These are phyloP conservation scores for Fragum whitleyi DNA, from an alignment of 2,888 invertebrate species.

Conservation along the genomic window DNA sequence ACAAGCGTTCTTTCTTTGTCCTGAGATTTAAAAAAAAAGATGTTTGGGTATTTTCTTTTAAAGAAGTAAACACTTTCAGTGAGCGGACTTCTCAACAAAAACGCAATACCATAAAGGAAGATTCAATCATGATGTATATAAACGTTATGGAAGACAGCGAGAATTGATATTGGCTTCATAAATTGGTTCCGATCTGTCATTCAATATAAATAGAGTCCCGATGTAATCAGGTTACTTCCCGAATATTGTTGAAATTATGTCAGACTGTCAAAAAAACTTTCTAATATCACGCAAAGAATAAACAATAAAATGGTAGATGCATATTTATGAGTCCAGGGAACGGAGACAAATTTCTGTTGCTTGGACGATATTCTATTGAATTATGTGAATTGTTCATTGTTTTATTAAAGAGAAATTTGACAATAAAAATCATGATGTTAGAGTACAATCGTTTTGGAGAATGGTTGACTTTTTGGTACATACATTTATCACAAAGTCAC, in stretches of 20 bases:
- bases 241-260: neutral
- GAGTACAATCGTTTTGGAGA: no score
- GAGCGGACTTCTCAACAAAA: no score
- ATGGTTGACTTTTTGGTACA: no score
- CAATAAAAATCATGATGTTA: no score
- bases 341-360: neutral
- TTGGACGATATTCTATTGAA: neutral
- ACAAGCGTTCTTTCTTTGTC: no score
- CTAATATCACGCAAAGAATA: neutral
- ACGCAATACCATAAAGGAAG: neutral
- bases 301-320: neutral
- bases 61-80: no score
- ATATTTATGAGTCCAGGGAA: neutral
- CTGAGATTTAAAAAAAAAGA: no score
- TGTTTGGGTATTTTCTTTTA: no score
- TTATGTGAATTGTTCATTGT: neutral
- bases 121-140: neutral
- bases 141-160: neutral
- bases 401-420: no score
- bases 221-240: conserved; percentile 1
- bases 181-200: conserved; percentile 4
- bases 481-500: no score
- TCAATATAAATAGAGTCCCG: neutral
- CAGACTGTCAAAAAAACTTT: conserved; percentile 2
- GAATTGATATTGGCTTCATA: conserved; percentile 1